A percentile compares a stretch with the other conserved stretches of the same genome.
Conservation (phyloP, 2,888 invertebrate species). For the Nemurella pictetii region DNA sequence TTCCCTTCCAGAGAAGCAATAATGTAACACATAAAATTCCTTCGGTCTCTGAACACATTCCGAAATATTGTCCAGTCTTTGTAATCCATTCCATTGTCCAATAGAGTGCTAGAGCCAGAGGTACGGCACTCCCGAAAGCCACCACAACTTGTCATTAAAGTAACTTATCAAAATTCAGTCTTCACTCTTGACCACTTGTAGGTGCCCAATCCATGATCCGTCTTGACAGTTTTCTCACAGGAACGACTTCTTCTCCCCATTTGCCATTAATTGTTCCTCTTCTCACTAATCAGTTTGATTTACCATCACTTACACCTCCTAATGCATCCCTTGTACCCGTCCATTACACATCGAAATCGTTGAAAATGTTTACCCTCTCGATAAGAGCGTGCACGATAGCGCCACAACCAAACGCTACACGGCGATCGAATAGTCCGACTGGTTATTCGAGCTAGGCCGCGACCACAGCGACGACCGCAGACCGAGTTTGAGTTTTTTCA, state of each 20-base stretch:
- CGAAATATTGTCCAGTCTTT: neutral
- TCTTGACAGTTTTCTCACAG: neutral
- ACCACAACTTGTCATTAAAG: neutral
- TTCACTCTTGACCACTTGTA: neutral
- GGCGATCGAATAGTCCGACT: slow-evolving; percentile 74
- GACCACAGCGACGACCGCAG: slow-evolving; percentile 72
- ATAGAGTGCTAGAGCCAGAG: neutral
- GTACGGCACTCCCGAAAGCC: neutral
- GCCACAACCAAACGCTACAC: slow-evolving; percentile 53
- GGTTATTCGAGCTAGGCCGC: slow-evolving; percentile 63
- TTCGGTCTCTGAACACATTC: neutral
- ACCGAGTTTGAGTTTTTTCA: slow-evolving; percentile 72
- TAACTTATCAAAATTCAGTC: neutral
- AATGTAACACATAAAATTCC: neutral
- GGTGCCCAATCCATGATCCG: neutral
- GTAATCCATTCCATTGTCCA: neutral
- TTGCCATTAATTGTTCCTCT: neutral
- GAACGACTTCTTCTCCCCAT: neutral
- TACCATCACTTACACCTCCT: neutral
- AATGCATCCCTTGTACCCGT: neutral
- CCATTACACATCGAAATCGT: neutral
- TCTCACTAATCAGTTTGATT: neutral
- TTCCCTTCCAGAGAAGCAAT: neutral
- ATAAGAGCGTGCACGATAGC: neutral
- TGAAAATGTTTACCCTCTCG: neutral